Base-by-base conservation (phyloP, 2,797 vertebrate species). In the Brachyrhaphis roseni region DNA sequence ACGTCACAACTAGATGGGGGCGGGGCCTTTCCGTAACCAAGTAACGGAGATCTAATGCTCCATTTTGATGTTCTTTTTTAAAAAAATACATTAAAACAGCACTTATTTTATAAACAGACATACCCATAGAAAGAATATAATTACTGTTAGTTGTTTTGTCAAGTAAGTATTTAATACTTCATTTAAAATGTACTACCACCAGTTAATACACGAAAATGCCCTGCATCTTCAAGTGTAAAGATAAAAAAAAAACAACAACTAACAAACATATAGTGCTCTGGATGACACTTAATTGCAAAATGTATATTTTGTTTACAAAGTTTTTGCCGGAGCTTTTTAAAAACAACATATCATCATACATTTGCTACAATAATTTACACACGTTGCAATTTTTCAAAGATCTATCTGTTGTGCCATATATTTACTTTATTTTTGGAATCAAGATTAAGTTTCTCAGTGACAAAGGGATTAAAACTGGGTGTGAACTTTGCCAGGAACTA, bases 1-100 rank as follows among this genome's bases (percentile, higher is more conserved):
- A 88, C 90, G 91, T 94, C 89, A 90, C 23, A 4, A 4, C 1
- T 0, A 41, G 68, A 46, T 34, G 12, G 15, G 66, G 82, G 80
- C 7, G 80, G 75, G 43, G 1, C 57, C 3, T 76, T 8, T 3
- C 57, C 23, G 75, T 23, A 70, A 55, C 18, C 34, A 8, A 1
- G 8, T 8, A 75, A 36, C 8, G 46, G 46, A 68, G 18, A 41
- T 39, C 36, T 23, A 66, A 20, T 10, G 34, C 26, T 5, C 34
- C 18, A 4, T 26, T 39, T 10, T 28, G 41, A 45, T 16, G 1
- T 13, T 23, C 1, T 41, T 41, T 28, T 46, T 15, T 15, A 4
- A 15, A 43, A 5, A 43, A 43, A 31, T 28, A 41, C 12, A 53
- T 53, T 53, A 15, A 72, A 18, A 45, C 39, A 8, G 2, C 23